phyloP scores from a whole-genome alignment of 2,888 invertebrate species.

The Cerastis rubricosa region DNA sequence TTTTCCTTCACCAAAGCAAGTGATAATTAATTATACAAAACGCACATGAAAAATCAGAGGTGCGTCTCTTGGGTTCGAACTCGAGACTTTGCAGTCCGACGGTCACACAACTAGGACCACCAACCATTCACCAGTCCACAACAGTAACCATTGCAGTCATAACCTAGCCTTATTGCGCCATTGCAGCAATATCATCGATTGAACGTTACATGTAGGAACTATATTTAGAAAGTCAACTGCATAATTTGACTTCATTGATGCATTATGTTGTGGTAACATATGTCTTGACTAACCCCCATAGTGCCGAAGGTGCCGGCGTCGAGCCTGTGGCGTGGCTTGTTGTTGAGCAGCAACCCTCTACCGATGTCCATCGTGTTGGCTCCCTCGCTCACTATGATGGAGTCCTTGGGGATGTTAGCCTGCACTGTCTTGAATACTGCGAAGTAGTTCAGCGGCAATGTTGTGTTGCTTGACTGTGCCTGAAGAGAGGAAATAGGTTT shows the following conservation, averaged over 20 bases:
- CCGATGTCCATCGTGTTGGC: constrained; percentile 99
- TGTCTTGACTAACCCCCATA: constrained; percentile 93
- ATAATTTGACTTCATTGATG: not conserved
- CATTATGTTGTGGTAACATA: not conserved
- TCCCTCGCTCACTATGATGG: constrained; percentile 98
- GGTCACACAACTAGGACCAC: no score
- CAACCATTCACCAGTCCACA: no score
- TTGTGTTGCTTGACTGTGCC: constrained; percentile 91
- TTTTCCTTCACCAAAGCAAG: no score
- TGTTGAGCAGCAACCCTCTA: constrained; percentile 96
- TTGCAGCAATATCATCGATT: not conserved
- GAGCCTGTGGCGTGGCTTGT: constrained; percentile 95
- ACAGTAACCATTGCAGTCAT: no score
- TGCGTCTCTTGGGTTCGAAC: no score
- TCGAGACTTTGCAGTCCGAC: no score
- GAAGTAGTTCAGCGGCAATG: constrained; percentile 97
- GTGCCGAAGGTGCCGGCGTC: constrained; percentile 99
- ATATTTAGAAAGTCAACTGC: not conserved
- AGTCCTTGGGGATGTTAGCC: constrained; percentile 94
- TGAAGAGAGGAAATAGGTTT: constrained; percentile 51
- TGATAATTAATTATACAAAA: no score
- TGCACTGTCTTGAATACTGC: constrained; percentile 97
- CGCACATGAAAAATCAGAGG: no score
- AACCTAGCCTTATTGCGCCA: no score
- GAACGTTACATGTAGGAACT: not conserved